phyloP scores from a whole-genome alignment of 2,888 invertebrate species.

The Melinaea marsaeus region DNA sequence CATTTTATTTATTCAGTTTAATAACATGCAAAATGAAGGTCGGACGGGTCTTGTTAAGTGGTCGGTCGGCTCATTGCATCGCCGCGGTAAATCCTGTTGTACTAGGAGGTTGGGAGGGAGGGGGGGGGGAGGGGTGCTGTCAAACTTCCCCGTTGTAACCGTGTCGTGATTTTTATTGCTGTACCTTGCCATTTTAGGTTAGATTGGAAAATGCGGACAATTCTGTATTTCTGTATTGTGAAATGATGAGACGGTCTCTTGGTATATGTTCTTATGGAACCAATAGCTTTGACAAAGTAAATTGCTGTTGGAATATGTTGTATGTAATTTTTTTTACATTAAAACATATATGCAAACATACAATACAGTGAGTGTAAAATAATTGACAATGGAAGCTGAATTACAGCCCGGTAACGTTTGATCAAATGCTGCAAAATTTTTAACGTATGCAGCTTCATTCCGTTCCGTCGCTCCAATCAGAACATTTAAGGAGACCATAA shows the following conservation, averaged over 20 bases:
- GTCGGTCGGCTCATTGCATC: slow-evolving; percentile 56
- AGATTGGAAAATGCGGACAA: slow-evolving; percentile 2
- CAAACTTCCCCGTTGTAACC: not conserved
- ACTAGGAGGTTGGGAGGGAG: slow-evolving; percentile 21
- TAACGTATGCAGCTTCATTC: slow-evolving; percentile 58
- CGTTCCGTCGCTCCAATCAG: slow-evolving; percentile 65
- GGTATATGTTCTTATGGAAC: too few relatives aligned
- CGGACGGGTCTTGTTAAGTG: slow-evolving; percentile 50
- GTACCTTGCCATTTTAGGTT: slow-evolving; percentile 4
- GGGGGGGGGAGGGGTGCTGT: slow-evolving; percentile 19
- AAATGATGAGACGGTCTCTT: too few relatives aligned
- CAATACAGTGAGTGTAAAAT: not conserved
- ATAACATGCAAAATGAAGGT: slow-evolving; percentile 68
- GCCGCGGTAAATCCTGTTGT: slow-evolving; percentile 45
- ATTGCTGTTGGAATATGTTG: too few relatives aligned
- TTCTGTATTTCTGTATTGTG: too few relatives aligned
- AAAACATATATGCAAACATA: not conserved
- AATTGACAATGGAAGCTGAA: slow-evolving; percentile 48
- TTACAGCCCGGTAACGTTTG: slow-evolving; percentile 51
- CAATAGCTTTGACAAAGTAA: too few relatives aligned
- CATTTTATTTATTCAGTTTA: slow-evolving; percentile 62
- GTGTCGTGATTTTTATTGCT: slow-evolving; percentile 18
- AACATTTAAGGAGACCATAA: slow-evolving; percentile 49
- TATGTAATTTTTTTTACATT: not conserved
- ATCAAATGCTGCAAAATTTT: slow-evolving; percentile 49